Base-by-base conservation (phyloP, 2,888 invertebrate genomes). In the Pseudococcus longispinus region DNA sequence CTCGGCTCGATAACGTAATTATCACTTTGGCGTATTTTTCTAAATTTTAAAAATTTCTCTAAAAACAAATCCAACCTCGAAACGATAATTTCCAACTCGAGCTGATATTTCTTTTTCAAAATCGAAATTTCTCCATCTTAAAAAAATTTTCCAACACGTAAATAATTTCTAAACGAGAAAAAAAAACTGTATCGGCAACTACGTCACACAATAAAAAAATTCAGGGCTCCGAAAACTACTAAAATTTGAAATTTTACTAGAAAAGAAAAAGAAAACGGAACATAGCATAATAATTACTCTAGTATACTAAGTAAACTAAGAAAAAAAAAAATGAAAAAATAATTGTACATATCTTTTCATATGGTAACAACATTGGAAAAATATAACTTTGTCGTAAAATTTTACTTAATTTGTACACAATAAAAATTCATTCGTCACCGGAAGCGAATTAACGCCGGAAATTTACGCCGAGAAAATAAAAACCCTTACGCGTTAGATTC, bases 311-410 rank as follows among this genome's bases (percentile, higher is more conserved):
- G 37, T 37, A 37, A 65, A 84, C 51, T 51, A 32, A 65, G 26
- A 55, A 84, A 32, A 83, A 51, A 83, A 83, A 84, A 60, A 46
- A 55, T n/a, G 60, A 84, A 46, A 84, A 84, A 23, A 55, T 84
- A 60, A 84, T 84, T 84, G 23, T 84, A 37, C 20, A 84, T 84
- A 84, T 65, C 23, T 55, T 84, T 37, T 84, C 83, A 84, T n/a
- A n/a, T 80, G 86, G 86, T 86, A 86, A 86, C 86, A 86, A 86
- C 80, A 86, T 77, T 86, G 86, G 70, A 51, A 51, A 86, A 85
- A 86, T n/a, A 85, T 80, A 77, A 80, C 15, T 86, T 77, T 29
- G 74, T 80, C n/a, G 29, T 42, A 85, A 70, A 84, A 85, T 65
- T 42, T 37, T 37, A 37, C 37, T 80, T 20, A 77, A 77, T 77